A percentile compares a stretch with the other conserved stretches of the same genome.
These are phyloP conservation scores for Silurus asotus DNA, from an alignment of 2,113 vertebrate genomes.

Conservation along the genomic window DNA sequence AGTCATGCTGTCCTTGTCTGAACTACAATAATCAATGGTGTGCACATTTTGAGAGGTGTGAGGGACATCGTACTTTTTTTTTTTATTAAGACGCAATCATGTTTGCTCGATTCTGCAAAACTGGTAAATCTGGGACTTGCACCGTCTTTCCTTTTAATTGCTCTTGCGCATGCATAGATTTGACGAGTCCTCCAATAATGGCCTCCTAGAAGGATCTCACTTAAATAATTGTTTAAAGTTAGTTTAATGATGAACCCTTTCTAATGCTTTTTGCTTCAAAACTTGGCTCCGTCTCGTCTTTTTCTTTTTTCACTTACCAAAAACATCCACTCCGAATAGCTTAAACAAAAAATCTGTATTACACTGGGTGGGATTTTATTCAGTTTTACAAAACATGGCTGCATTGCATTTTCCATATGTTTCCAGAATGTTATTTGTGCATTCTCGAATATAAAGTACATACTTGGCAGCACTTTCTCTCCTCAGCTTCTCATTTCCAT, in stretches of 20 bases:
- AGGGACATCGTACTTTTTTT: not conserved
- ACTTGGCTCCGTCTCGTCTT: not conserved
- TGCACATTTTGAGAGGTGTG: not conserved
- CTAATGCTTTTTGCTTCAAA: not conserved
- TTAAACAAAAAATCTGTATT: not conserved
- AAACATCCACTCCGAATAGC: not conserved
- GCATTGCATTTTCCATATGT: not conserved
- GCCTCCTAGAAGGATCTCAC: not conserved
- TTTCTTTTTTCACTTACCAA: not conserved
- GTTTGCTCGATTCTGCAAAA: not conserved
- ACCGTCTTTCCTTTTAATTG: not conserved
- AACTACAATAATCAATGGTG: not conserved
- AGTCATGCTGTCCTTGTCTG: not conserved
- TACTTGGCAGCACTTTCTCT: not conserved
- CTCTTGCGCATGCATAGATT: not conserved
- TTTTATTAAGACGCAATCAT: not conserved
- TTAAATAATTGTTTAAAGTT: not conserved
- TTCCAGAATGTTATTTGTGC: not conserved
- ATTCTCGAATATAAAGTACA: not conserved
- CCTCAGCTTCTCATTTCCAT: too few relatives aligned
- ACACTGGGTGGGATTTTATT: not conserved
- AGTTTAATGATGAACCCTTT: not conserved
- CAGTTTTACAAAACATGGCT: not conserved
- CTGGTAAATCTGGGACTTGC: not conserved
- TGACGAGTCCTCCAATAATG: not conserved